These are phyloP conservation scores for Myiothlypis chrysogaster DNA, from an alignment of 2,797 vertebrate species.

Conservation along the genomic window DNA sequence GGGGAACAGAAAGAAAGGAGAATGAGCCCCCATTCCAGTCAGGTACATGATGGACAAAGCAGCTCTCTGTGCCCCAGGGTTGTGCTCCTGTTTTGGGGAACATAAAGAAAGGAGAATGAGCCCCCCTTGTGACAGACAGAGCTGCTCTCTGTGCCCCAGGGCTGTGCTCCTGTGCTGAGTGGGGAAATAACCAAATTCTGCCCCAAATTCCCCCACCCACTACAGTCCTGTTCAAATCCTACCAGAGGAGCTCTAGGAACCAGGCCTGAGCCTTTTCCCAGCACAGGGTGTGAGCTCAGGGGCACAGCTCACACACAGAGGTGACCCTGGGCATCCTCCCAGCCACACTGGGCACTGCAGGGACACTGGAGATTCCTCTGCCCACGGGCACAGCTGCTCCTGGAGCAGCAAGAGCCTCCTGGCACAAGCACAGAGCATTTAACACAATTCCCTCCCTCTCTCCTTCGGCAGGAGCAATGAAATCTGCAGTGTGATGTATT, in stretches of 20 bases:
- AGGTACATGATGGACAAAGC: background rate
- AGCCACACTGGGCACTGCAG: background rate
- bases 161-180: background rate
- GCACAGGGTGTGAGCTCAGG: accelerated
- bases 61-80: background rate
- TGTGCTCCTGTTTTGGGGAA: background rate
- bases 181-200: background rate
- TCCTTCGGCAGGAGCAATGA: background rate
- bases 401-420: background rate
- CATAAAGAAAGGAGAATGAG: background rate
- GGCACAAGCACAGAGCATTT: accelerated
- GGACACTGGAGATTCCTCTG: background rate
- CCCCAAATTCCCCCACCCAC: accelerated
- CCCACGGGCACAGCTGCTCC: background rate
- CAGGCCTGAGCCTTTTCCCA: background rate
- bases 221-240: background rate
- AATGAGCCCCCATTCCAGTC: background rate
- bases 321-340: background rate
- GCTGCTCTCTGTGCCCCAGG: background rate
- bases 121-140: background rate
- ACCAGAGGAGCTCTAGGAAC: background rate
- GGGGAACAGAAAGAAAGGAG: background rate
- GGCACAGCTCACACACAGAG: background rate
- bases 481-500: background rate
- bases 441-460: background rate